Evolutionary conservation across 2,888 invertebrate species (phyloP), one percentile per base, ranked within the genome.

Genomic region (Noctua pronuba): DNA sequence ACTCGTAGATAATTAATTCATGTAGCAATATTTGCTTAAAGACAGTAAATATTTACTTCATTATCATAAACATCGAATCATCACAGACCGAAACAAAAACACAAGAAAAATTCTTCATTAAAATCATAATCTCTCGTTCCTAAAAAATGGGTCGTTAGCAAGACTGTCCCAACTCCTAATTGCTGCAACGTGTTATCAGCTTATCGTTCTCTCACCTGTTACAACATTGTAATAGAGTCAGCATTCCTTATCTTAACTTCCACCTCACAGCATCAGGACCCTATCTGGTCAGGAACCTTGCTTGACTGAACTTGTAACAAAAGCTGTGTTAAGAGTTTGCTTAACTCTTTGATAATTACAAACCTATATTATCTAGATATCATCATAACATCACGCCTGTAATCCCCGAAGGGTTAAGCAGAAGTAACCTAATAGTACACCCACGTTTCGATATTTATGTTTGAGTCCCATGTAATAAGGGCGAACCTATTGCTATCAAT

Each of bases 161-260:
- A 80, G 16, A 24, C 18, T 18, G 52, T 28, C 10, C 44, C 72
- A 80, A 72, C 70, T 72, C 1, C 24, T 78, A 80, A 72, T 80
- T 80, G 5, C 18, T 44, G 16, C 72, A 28, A 28, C 28, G 7
- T 64, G 28, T 46, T 21, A 46, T 44, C 52, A 65, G 18, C 41
- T 46, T 64, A 78, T 64, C 52, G 11, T 35, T 3, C 18, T 18
- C 35, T 46, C 21, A 81, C 44, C 52, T 64, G 35, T 55, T 64
- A 44, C 35, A 11, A 72, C 21, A 65, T n/a, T 55, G 0, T 55
- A 38, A 73, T 38, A 7, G 28, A 71, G 11, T 49, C 38, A 31
- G 82, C 82, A 65, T 21, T 65, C 10, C 21, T 65, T 73, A 81
- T 81, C 78, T 82, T 21, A 1, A 2, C 4, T 78, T 79, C 78